Evolutionary conservation across 2,888 invertebrate genomes (phyloP).

Genomic region (Tachystola acroxantha): DNA sequence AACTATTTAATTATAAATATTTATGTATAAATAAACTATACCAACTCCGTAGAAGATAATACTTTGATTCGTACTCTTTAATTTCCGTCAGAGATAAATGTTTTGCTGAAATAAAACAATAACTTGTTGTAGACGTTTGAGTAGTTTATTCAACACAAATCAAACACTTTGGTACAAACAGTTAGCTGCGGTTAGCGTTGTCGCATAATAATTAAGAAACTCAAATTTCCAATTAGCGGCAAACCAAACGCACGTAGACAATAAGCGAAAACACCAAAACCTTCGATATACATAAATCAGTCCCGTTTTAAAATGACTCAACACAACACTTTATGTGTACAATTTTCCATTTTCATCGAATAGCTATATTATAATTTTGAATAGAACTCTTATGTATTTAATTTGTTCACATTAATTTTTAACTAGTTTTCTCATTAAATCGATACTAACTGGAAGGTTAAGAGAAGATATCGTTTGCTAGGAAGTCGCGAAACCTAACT

Average conservation of each 20-base stretch:
- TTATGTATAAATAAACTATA: conserved; percentile 51
- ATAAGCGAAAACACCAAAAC: conserved; percentile 48
- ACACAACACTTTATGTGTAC: background rate
- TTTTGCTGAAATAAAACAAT: conserved; percentile 10
- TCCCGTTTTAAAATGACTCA: conserved; percentile 16
- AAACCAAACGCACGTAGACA: conserved; percentile 54
- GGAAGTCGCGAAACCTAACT: conserved; percentile 75
- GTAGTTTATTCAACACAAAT: conserved; percentile 78
- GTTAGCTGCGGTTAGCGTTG: conserved; percentile 65
- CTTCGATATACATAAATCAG: conserved; percentile 24
- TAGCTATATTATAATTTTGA: conserved; percentile 39
- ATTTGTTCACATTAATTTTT: conserved; percentile 54
- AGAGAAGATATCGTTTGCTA: conserved; percentile 68
- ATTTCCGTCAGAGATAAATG: background rate
- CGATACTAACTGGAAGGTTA: conserved; percentile 69
- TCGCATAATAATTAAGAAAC: conserved; percentile 43
- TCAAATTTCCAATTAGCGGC: conserved; percentile 47
- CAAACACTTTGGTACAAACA: conserved; percentile 79
- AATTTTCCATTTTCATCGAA: conserved; percentile 21
- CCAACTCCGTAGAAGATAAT: conserved; percentile 33
- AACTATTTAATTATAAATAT: conserved; percentile 44
- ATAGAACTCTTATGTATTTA: conserved; percentile 34
- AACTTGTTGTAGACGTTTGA: conserved; percentile 51
- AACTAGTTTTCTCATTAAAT: conserved; percentile 47
- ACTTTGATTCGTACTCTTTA: conserved; percentile 3